Evolutionary conservation across 2,113 vertebrate species (phyloP).

Genomic region (Pteruthius melanotis): DNA sequence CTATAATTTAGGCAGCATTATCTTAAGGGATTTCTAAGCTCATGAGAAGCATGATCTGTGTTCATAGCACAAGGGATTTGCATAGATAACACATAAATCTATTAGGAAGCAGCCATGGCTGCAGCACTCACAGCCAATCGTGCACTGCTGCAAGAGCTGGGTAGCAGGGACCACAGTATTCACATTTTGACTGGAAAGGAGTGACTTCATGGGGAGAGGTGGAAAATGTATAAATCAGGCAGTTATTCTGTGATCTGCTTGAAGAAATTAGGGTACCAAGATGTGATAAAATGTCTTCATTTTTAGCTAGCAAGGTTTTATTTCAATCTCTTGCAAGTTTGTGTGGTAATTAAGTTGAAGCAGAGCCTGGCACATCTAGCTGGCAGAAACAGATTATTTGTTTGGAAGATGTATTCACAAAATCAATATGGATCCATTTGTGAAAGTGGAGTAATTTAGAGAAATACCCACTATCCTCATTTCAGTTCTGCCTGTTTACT

Average conservation of each 20-base stretch:
- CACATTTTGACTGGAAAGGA: not conserved
- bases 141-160: not conserved
- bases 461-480: constrained; percentile 62
- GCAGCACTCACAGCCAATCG: not conserved
- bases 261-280: not conserved
- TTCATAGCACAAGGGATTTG: not conserved
- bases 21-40: constrained; percentile 1
- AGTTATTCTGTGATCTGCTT: not conserved
- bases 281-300: not conserved
- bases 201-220: not conserved
- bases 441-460: constrained; percentile 72
- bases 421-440: constrained; percentile 81
- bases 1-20: constrained; percentile 5
- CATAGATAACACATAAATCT: not conserved
- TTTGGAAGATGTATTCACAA: constrained; percentile 70
- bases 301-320: constrained; percentile 2
- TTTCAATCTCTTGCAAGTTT: constrained; percentile 6
- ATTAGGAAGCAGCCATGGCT: not conserved
- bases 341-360: constrained; percentile 74
- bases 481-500: constrained; percentile 60
- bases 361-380: constrained; percentile 67
- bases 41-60: not conserved
- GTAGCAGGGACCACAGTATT: not conserved
- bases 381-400: constrained; percentile 75
- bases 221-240: not conserved